Evolutionary conservation across 1,140 invertebrate genomes (phyloP), one percentile per base, ranked within the genome.

Genomic region (Pseudomyrmex pallidus): DNA sequence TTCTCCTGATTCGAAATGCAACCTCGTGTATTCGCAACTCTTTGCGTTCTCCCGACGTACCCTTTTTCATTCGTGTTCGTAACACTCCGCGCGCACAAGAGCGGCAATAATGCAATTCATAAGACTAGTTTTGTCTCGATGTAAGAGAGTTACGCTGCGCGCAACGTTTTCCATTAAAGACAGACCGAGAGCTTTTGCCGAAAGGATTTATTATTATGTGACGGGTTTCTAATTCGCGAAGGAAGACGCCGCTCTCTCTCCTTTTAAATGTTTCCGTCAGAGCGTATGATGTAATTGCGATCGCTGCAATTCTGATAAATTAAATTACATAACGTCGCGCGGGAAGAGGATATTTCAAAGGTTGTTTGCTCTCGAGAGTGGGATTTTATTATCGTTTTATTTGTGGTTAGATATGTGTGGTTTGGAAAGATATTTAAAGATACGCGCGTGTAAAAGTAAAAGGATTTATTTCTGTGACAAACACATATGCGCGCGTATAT

Each of bases 41-140:
- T 44, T 74, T 17, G 13, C 52, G 46, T 72, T 35, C 7, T 48
- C 9, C n/a, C n/a, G 44, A 12, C 46, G 12, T 44, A 13, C 15
- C 54, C 22, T 50, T 50, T 56, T 63, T 83, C 8, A 7, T 10
- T 10, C 52, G n/a, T 52, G 13, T 35, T 10, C 59, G 35, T 35
- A 12, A 5, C 15, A 57, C 64, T 57, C 68, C 68, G 63, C 48
- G 9, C 35, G 35, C 35, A 35, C 35, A 35, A 35, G 35, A 35
- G 35, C 35, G 20, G 15, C 57, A 35, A 17, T 78, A 78, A 80
- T 35, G 12, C 17, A 63, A 78, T 44, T 77, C 64, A 52, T 44
- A 59, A 50, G 13, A 50, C 17, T 52, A 59, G 50, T 68, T 15
- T 57, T 10, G 15, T 25, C 57, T 25, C 20, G n/a, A 74, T 13